Percentiles rank a stretch among this genome's conserved stretches.
These are phyloP conservation scores for Cosmia pyralina DNA, from an alignment of 2,888 invertebrate genomes.

Conservation along the genomic window DNA sequence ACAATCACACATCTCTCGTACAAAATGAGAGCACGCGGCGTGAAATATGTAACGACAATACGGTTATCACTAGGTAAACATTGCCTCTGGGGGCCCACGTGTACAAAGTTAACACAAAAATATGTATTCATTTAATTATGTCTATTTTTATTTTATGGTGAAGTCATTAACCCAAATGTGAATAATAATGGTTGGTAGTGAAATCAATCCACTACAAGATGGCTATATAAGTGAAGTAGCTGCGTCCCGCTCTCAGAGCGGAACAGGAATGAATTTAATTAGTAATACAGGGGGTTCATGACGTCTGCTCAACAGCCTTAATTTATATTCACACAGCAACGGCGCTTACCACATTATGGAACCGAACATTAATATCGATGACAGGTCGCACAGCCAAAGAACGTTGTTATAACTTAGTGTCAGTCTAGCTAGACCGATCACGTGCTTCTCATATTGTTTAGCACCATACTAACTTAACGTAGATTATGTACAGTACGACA, in stretches of 20 bases:
- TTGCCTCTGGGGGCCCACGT: conserved; percentile 53
- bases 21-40: conserved; percentile 67
- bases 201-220: conserved; percentile 49
- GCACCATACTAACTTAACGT: not conserved
- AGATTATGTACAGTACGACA: not conserved
- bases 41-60: conserved; percentile 59
- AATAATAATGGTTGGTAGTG: conserved; percentile 43
- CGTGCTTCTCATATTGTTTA: conserved; percentile 32
- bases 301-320: conserved; percentile 73
- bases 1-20: conserved; percentile 67
- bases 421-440: conserved; percentile 30
- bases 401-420: conserved; percentile 44
- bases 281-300: conserved; percentile 66
- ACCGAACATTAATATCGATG: conserved; percentile 78
- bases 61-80: conserved; percentile 68
- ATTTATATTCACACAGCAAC: conserved; percentile 81
- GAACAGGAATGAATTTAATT: conserved; percentile 65
- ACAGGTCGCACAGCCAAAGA: conserved; percentile 70
- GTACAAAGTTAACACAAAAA: conserved; percentile 47
- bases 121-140: conserved; percentile 51
- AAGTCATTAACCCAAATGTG: conserved; percentile 51
- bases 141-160: conserved; percentile 48
- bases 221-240: conserved; percentile 45
- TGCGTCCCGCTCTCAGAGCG: conserved; percentile 58
- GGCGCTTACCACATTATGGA: conserved; percentile 72